phyloP scores from a whole-genome alignment of 92 coral and sea anemone genomes.

The Blastomussa wellsi region DNA sequence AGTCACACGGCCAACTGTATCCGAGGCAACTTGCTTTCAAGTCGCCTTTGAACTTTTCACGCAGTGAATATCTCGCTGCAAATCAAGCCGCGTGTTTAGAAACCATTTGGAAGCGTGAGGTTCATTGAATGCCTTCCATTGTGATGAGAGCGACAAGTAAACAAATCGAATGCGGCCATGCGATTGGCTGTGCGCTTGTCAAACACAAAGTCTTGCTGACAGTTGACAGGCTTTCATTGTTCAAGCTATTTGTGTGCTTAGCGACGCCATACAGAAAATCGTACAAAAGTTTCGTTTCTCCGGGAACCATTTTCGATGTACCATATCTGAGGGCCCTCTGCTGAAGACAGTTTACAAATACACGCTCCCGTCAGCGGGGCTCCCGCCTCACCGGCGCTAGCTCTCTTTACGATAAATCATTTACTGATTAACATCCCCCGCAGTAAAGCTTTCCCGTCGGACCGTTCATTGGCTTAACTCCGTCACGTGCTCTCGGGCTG shows the following conservation, averaged over 20 bases:
- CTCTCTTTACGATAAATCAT: slow-evolving; percentile 58
- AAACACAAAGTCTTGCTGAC: slow-evolving; percentile 72
- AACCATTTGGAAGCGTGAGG: slow-evolving; percentile 23
- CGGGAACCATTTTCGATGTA: neutral
- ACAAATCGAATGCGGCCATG: slow-evolving; percentile 47
- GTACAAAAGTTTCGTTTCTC: slow-evolving; percentile 4
- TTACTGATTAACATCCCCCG: slow-evolving; percentile 49
- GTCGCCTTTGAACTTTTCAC: neutral
- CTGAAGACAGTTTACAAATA: slow-evolving; percentile 19
- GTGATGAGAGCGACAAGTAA: slow-evolving; percentile 58
- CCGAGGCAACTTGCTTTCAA: neutral
- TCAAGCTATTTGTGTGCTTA: slow-evolving; percentile 17
- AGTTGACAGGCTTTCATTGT: slow-evolving; percentile 59
- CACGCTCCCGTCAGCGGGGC: slow-evolving; percentile 38
- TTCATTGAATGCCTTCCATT: slow-evolving; percentile 25
- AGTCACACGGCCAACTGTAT: neutral
- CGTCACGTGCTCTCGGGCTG: slow-evolving; percentile 55
- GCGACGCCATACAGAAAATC: slow-evolving; percentile 28
- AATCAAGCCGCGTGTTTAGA: slow-evolving; percentile 22
- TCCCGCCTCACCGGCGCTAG: slow-evolving; percentile 55
- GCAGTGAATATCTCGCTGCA: slow-evolving; percentile 4
- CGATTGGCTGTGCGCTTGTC: slow-evolving; percentile 85
- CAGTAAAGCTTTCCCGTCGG: slow-evolving; percentile 69
- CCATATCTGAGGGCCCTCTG: slow-evolving; percentile 15
- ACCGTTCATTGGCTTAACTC: slow-evolving; percentile 50